phyloP scores from a whole-genome alignment of 2,797 vertebrate species.

The Phrynocephalus vlangalii region DNA sequence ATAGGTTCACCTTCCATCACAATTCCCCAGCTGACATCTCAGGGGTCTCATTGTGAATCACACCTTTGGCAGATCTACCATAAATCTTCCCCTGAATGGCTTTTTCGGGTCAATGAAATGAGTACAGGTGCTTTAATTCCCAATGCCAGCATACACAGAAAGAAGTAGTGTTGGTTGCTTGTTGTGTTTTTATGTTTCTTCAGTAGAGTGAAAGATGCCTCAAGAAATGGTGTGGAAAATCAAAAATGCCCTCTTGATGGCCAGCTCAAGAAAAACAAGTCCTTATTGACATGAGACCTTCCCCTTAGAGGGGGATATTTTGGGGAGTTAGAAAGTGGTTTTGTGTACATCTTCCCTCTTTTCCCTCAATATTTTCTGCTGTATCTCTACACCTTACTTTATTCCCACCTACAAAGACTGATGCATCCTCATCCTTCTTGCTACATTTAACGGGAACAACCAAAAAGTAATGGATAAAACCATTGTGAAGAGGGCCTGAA shows the following conservation, averaged over 20 bases:
- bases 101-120: not conserved
- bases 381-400: not conserved
- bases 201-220: slow-evolving; percentile 48
- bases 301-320: slow-evolving; percentile 23
- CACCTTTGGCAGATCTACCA: not conserved
- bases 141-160: slow-evolving; percentile 5
- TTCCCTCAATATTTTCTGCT: not conserved
- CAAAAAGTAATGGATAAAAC: not conserved
- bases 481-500: not conserved
- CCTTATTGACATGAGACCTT: slow-evolving; percentile 7
- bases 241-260: slow-evolving; percentile 39
- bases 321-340: not conserved
- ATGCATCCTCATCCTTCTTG: not conserved
- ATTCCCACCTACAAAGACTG: not conserved
- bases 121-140: not conserved
- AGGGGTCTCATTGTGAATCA: not conserved
- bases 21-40: not conserved
- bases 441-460: not conserved
- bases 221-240: slow-evolving; percentile 56
- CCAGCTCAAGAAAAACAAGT: slow-evolving; percentile 44
- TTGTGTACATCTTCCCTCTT: not conserved
- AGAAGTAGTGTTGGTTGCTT: not conserved
- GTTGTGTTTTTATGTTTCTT: slow-evolving; percentile 16
- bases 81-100: not conserved
- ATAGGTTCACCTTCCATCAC: not conserved